Percentiles rank a stretch among this genome's conserved stretches.
These are phyloP conservation scores for Heliconius hewitsoni DNA, from an alignment of 1,140 invertebrate species.

Conservation along the genomic window DNA sequence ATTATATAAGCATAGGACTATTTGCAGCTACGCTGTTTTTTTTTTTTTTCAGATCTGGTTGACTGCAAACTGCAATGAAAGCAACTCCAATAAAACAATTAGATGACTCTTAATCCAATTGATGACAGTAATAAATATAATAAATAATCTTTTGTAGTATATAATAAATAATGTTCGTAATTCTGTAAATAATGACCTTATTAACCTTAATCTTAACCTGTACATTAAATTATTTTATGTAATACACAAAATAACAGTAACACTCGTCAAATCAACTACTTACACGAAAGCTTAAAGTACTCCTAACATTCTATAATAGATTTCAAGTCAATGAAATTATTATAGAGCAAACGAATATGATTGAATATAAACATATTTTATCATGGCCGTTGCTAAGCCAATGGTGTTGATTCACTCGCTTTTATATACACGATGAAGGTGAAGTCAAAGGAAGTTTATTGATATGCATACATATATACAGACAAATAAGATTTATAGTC, in stretches of 20 bases:
- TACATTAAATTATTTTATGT: no score
- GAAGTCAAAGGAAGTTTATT: constrained; percentile 75
- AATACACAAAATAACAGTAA: no score
- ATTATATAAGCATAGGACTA: background rate
- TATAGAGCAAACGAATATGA: constrained; percentile 71
- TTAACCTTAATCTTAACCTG: no score
- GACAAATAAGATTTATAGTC: constrained; percentile 74
- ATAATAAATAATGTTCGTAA: background rate
- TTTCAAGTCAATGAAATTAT: constrained; percentile 75
- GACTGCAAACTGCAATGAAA: background rate
- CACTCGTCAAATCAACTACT: background rate
- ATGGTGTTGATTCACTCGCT: constrained; percentile 62
- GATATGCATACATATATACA: constrained; percentile 57
- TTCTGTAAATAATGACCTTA: background rate
- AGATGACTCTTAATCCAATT: background rate
- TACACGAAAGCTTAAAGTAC: background rate
- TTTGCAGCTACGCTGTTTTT: background rate
- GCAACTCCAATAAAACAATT: background rate
- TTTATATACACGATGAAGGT: constrained; percentile 61
- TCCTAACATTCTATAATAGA: constrained; percentile 19
- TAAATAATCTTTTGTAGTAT: background rate
- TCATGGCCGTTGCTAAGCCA: constrained; percentile 65
- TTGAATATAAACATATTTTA: constrained; percentile 64
- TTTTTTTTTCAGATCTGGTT: background rate
- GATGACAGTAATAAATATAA: background rate